Percentiles rank a stretch among this genome's conserved stretches.
These are phyloP conservation scores for Dendrolimus houi DNA, from an alignment of 2,888 invertebrate genomes.

Conservation along the genomic window DNA sequence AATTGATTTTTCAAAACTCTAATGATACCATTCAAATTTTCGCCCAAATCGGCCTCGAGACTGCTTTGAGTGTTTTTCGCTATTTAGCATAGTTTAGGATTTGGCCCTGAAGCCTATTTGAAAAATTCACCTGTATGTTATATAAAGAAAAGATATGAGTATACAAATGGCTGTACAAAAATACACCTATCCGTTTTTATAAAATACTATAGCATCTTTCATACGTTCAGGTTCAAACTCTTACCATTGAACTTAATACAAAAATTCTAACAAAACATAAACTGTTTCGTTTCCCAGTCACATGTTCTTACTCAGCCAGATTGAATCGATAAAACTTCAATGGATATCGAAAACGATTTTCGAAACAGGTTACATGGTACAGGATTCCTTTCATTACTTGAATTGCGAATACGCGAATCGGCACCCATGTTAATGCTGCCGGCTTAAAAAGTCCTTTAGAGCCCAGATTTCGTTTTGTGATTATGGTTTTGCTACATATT, in stretches of 20 bases:
- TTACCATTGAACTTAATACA: not conserved
- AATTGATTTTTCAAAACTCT: too few relatives aligned
- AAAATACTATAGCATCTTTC: too few relatives aligned
- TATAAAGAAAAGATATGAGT: too few relatives aligned
- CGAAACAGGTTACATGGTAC: not conserved
- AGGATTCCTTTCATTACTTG: not conserved
- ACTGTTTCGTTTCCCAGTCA: not conserved
- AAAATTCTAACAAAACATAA: not conserved
- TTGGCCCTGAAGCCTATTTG: too few relatives aligned
- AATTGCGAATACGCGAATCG: not conserved
- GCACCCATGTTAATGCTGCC: not conserved
- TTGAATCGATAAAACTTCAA: constrained; percentile 28
- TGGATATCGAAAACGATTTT: constrained; percentile 21
- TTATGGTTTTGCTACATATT: not conserved
- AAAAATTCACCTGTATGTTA: too few relatives aligned
- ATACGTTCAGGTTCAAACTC: not conserved
- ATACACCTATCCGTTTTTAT: too few relatives aligned
- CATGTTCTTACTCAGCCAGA: constrained; percentile 26
- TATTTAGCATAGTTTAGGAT: too few relatives aligned
- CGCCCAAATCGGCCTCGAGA: too few relatives aligned
- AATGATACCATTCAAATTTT: too few relatives aligned
- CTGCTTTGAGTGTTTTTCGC: too few relatives aligned
- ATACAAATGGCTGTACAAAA: too few relatives aligned
- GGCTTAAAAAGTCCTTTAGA: not conserved
- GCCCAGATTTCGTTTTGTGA: not conserved